Evolutionary conservation across 2,797 vertebrate genomes (phyloP).

Genomic region (Lepus oiostolus): DNA sequence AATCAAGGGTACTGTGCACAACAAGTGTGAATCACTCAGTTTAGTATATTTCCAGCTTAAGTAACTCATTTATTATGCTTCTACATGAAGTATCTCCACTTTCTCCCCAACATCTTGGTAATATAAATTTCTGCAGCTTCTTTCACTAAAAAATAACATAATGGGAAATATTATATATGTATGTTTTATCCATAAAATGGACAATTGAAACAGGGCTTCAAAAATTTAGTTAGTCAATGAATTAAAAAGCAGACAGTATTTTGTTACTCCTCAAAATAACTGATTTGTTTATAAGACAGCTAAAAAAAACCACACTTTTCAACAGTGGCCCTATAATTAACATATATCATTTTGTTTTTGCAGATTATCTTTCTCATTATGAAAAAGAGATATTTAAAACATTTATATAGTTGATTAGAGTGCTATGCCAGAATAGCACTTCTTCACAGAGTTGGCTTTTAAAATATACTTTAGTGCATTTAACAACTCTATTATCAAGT

Average conservation of each 20-base stretch:
- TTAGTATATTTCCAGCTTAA: constrained; percentile 52
- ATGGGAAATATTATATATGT: constrained; percentile 58
- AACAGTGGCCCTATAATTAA: constrained; percentile 58
- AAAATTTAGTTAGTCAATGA: constrained; percentile 55
- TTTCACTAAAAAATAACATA: constrained; percentile 61
- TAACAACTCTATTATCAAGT: constrained; percentile 67
- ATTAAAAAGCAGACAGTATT: constrained; percentile 52
- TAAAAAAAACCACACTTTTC: constrained; percentile 52
- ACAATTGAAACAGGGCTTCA: constrained; percentile 55
- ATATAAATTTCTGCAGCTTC: constrained; percentile 69
- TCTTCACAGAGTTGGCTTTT: constrained; percentile 64
- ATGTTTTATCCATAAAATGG: constrained; percentile 55
- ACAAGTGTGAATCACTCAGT: constrained; percentile 51
- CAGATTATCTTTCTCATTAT: constrained; percentile 37
- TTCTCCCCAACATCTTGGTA: not conserved
- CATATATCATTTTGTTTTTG: constrained; percentile 61
- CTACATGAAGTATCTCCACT: not conserved
- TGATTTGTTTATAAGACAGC: constrained; percentile 18
- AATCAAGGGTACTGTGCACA: constrained; percentile 10
- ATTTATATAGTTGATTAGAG: constrained; percentile 43
- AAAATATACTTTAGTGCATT: constrained; percentile 59
- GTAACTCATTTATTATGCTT: constrained; percentile 66
- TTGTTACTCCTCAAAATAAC: constrained; percentile 54
- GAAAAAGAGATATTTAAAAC: constrained; percentile 54
- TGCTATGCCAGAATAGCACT: constrained; percentile 56